Conservation (phyloP, 2,113 vertebrate genomes). For the Cyanistes caeruleus region DNA sequence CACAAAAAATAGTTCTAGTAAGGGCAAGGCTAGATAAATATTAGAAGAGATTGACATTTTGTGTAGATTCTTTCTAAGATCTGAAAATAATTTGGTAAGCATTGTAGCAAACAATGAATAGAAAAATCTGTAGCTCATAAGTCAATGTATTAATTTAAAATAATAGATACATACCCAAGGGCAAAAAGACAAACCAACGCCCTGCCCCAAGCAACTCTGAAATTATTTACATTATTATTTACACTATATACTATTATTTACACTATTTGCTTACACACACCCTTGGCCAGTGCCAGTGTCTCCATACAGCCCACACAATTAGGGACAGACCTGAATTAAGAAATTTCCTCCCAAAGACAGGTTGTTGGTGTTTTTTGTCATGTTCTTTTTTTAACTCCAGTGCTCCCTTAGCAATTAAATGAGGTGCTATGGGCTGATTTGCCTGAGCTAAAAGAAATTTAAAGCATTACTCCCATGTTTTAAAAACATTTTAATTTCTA, state of each 20-base stretch:
- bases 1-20: background rate
- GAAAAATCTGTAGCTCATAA: background rate
- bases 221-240: background rate
- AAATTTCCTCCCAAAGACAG: background rate
- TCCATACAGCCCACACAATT: rapidly evolving
- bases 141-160: background rate
- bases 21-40: background rate
- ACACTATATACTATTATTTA: background rate
- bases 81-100: background rate
- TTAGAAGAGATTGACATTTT: background rate
- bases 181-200: background rate
- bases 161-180: background rate
- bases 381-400: background rate
- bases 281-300: rapidly evolving
- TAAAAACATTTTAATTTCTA: background rate
- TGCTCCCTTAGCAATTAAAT: background rate
- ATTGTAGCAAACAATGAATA: background rate
- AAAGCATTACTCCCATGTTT: background rate
- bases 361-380: background rate
- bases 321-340: background rate
- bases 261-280: background rate
- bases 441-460: background rate
- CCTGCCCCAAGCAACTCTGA: background rate
- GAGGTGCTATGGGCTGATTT: background rate
- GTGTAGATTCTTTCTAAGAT: background rate